Evolutionary conservation across 2,888 invertebrate species (phyloP), one percentile per base, ranked within the genome.

Genomic region (Ametastegia equiseti): DNA sequence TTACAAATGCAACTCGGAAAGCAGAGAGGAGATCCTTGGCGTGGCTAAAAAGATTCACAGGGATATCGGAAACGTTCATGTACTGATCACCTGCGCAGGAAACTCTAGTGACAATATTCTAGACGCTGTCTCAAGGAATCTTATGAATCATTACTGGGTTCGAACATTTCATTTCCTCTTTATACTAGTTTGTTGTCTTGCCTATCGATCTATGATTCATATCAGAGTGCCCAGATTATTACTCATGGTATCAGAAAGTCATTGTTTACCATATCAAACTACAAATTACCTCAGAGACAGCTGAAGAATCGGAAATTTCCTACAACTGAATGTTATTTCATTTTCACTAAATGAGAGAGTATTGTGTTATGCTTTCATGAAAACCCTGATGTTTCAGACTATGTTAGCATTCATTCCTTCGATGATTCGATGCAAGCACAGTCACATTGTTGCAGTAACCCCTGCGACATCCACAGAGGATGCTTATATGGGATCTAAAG

Each of bases 81-180:
- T 90, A 1, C 85, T 91, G n/a, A 88, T 91, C 19, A 91, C 89
- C 11, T 91, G 91, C 77, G 83, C 85, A 11, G 88, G 87, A 0
- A 80, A 84, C 15, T 73, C 87, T 27, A 83, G 85, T 69, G 86
- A 87, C 73, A 87, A 87, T 79, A 86, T 89, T 42, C 88, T 90
- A 71, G 89, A 89, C 45, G 87, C 87, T 3, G 87, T 90, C 75
- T 88, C 84, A 81, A 87, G 82, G 7, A 90, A 88, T 11, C 84
- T 91, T 50, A 90, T 90, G 91, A 88, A 89, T 83, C 90, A 91
- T 80, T 91, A 90, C 57, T 91, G 91, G 91, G 91, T 89, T 71
- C 73, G 83, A 73, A n/a, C 79, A 7, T 71, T 81, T 23, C 1
- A 27, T 60, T 9, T 50, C 30, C 23, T 39, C 47, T 45, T n/a